Evolutionary conservation across 2,113 vertebrate species (phyloP).

Genomic region (Ageneiosus marmoratus): DNA sequence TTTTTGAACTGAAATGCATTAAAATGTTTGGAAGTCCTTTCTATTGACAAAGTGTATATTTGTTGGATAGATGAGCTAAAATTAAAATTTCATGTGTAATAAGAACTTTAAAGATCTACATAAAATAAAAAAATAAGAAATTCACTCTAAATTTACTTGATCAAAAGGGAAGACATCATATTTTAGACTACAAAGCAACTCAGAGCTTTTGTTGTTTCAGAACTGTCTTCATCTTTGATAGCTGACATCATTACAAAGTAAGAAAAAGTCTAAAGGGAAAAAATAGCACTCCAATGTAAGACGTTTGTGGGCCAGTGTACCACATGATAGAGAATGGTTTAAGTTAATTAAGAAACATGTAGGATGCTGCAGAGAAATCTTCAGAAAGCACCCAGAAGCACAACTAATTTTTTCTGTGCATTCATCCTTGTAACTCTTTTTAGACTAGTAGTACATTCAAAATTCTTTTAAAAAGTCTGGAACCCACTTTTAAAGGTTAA

Average conservation of each 20-base stretch:
- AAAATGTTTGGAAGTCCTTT: too few relatives aligned
- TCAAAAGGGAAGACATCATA: not conserved
- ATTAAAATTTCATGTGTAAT: too few relatives aligned
- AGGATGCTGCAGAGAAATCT: constrained; percentile 53
- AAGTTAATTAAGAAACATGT: constrained; percentile 75
- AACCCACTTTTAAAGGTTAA: not conserved
- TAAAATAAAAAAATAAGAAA: too few relatives aligned
- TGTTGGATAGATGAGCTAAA: too few relatives aligned
- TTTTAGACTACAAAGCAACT: not conserved
- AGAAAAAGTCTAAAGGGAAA: not conserved
- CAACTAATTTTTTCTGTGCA: not conserved
- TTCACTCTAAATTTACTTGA: too few relatives aligned
- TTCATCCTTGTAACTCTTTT: not conserved
- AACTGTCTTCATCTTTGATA: too few relatives aligned
- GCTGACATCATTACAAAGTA: not conserved
- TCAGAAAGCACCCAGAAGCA: not conserved
- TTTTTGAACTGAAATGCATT: too few relatives aligned
- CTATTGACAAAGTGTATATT: too few relatives aligned
- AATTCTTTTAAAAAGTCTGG: not conserved
- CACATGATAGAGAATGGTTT: constrained; percentile 76
- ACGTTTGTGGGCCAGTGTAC: constrained; percentile 64
- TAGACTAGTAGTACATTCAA: not conserved
- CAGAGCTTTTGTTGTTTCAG: too few relatives aligned
- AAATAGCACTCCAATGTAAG: not conserved
- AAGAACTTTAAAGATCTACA: too few relatives aligned